phyloP scores from a whole-genome alignment of 2,888 invertebrate species.

The Volucella inanis region DNA sequence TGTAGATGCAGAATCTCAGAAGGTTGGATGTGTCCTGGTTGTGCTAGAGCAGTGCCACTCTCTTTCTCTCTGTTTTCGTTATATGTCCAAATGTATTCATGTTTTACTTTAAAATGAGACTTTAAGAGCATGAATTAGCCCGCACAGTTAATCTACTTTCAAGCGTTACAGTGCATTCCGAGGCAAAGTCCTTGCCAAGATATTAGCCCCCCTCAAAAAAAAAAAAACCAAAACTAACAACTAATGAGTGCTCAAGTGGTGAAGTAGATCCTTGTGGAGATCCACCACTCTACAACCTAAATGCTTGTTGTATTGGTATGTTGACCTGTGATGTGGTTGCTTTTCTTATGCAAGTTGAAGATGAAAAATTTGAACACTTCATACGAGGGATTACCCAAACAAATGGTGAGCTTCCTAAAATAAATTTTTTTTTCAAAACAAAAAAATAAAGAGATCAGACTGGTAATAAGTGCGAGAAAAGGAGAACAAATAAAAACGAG shows the following conservation, averaged over 20 bases:
- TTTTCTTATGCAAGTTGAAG: neutral
- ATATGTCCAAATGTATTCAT: conserved; percentile 61
- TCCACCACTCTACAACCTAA: conserved; percentile 10
- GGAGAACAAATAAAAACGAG: conserved; percentile 17
- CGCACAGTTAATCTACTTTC: conserved; percentile 47
- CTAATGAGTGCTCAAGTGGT: conserved; percentile 57
- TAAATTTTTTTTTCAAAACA: conserved; percentile 31
- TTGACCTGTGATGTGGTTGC: conserved; percentile 17
- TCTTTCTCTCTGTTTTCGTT: too few relatives aligned
- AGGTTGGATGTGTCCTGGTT: conserved; percentile 32
- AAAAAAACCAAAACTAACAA: conserved; percentile 42
- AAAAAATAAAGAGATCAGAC: neutral
- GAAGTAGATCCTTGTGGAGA: conserved; percentile 7
- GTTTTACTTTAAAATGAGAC: conserved; percentile 67
- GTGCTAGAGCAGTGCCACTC: neutral
- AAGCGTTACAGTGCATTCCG: conserved; percentile 34
- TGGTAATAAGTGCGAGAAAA: neutral
- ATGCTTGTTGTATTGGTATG: conserved; percentile 26
- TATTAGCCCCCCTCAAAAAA: conserved; percentile 47
- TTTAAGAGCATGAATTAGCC: conserved; percentile 52
- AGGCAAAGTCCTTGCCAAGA: conserved; percentile 45
- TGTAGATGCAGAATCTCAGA: conserved; percentile 18
- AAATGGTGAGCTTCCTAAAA: neutral
- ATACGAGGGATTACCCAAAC: conserved; percentile 6
- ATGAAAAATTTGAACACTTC: conserved; percentile 32